Base-by-base conservation (phyloP, 2,888 invertebrate species). In the Eretmocerus hayati region DNA sequence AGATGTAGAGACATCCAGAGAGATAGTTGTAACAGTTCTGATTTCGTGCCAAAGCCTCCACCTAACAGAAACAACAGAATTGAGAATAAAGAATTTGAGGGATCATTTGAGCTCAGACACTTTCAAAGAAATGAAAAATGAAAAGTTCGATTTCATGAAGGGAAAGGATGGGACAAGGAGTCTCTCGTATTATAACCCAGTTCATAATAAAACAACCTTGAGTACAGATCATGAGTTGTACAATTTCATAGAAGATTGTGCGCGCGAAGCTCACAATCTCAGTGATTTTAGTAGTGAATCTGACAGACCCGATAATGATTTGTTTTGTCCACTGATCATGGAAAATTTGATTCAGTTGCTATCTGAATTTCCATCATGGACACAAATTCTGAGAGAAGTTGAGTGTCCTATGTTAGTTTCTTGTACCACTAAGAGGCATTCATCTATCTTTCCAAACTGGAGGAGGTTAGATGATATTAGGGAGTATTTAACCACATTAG, bases 291-390 rank as follows among this genome's bases (percentile, higher is more conserved):
- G 11, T 30, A 15, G 40, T 16, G 44, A 53, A 19, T 2, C 26
- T 16, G 49, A 49, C n/a, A 47, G 50, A 15, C 8, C 6, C 5
- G 19, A 41, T 16, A 53, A 53, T 47, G 40, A 37, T 23, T 53
- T 47, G 38, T 50, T 50, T 9, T 53, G 53, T 35, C 53, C 53
- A 15, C 30, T 45, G 5, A 13, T 47, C 4, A 23, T 48, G 18
- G 50, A 53, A 22, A 44, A 53, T 47, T 47, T 50, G 13, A 50
- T 50, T 13, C 42, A 50, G 18, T 11, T 53, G 30, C n/a, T 53
- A 5, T 21, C 36, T 16, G 50, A 53, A 18, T 53, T 53, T 42
- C 53, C 53, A 20, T 41, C 53, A 3, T 53, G 53, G 53, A 53
- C 53, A 22, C 43, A 50, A 40, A 35, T 53, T 36, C 9, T 32